A percentile compares a stretch with the other conserved stretches of the same genome.
Evolutionary conservation across 2,113 vertebrate species (phyloP).

Genomic region (Anhinga rufa): DNA sequence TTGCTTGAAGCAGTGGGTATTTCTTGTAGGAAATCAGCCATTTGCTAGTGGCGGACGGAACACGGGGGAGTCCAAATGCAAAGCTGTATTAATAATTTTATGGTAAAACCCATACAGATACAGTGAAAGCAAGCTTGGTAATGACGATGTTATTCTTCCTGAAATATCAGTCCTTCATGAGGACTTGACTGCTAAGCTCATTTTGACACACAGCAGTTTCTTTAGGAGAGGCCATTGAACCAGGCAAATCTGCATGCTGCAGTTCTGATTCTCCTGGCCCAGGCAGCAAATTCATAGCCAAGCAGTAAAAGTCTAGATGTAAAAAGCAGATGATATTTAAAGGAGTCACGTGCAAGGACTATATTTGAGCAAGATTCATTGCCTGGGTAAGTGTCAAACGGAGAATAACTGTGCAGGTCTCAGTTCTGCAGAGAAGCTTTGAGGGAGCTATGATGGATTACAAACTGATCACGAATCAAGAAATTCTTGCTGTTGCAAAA

Average conservation of each 20-base stretch:
- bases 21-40: neutral
- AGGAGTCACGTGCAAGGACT: neutral
- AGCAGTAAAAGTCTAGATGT: neutral
- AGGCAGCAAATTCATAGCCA: neutral
- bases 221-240: neutral
- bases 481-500: neutral
- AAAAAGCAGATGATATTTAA: neutral
- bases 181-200: neutral
- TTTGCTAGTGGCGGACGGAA: neutral
- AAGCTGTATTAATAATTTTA: neutral
- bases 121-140: neutral
- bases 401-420: neutral
- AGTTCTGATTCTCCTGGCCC: neutral
- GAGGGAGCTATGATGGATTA: neutral
- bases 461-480: neutral
- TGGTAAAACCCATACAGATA: neutral
- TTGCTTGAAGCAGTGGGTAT: neutral
- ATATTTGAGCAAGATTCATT: neutral
- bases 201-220: neutral
- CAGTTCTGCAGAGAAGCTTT: neutral
- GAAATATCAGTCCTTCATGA: neutral
- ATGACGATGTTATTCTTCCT: neutral
- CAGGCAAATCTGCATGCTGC: neutral
- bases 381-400: constrained; percentile 9
- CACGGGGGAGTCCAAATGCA: accelerated